These are phyloP conservation scores for Philotrypesis tridentata DNA, from an alignment of 1,140 invertebrate genomes.

Conservation along the genomic window DNA sequence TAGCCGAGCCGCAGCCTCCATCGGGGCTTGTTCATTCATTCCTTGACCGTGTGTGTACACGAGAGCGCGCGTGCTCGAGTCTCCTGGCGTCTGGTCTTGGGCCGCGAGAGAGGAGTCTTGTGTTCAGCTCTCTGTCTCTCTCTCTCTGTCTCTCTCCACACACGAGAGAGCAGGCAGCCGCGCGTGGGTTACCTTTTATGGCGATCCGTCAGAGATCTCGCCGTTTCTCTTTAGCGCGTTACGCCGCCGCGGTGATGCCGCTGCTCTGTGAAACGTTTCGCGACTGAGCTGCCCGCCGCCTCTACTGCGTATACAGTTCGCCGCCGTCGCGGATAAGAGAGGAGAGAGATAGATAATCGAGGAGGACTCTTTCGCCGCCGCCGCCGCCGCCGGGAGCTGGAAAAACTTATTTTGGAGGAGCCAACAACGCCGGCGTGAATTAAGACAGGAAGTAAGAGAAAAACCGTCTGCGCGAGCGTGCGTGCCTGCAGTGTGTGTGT, in stretches of 20 bases:
- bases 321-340: too few species aligned
- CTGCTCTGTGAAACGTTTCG: slow-evolving; percentile 31
- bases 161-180: slow-evolving; percentile 53
- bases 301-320: too few species aligned
- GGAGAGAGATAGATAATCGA: background rate
- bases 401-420: background rate
- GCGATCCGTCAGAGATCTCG: slow-evolving; percentile 62
- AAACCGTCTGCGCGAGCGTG: background rate
- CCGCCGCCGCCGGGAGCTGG: too few species aligned
- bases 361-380: background rate
- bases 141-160: too few species aligned
- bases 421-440: background rate
- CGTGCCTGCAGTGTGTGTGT: too few species aligned
- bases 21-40: slow-evolving; percentile 2
- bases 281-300: too few species aligned
- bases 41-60: background rate
- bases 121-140: too few species aligned
- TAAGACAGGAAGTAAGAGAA: slow-evolving; percentile 14
- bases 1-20: background rate
- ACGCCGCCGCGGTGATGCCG: background rate
- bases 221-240: slow-evolving; percentile 57
- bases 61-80: background rate
- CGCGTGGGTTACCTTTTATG: slow-evolving; percentile 71
- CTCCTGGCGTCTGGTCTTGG: background rate
- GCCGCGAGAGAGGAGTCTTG: too few species aligned